phyloP scores from a whole-genome alignment of 1,140 invertebrate species.

The Orchestia grillus region DNA sequence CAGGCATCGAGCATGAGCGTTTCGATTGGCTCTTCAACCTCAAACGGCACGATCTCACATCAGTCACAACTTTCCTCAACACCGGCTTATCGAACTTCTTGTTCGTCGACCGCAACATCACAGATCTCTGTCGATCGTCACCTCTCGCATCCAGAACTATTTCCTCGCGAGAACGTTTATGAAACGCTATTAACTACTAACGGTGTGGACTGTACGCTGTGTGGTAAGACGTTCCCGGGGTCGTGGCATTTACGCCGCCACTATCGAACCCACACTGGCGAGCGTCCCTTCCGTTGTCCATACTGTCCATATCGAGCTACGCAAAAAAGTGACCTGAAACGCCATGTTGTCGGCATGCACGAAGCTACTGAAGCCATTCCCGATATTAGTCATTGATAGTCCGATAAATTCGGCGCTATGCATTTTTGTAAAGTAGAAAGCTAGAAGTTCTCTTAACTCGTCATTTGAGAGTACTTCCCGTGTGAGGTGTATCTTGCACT shows the following conservation, averaged over 20 bases:
- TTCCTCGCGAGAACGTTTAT: background rate
- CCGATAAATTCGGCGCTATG: background rate
- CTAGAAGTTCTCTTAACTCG: background rate
- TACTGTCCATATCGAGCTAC: constrained; percentile 77
- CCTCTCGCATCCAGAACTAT: background rate
- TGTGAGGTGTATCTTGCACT: too few relatives aligned
- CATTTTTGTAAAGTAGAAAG: background rate
- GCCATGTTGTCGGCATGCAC: constrained; percentile 58
- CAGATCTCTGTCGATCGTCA: background rate
- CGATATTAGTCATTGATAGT: background rate
- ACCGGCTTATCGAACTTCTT: background rate
- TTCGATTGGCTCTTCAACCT: background rate
- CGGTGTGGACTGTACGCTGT: constrained; percentile 64
- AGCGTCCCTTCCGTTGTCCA: constrained; percentile 72
- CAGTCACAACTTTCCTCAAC: background rate
- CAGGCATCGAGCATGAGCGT: constrained; percentile 15
- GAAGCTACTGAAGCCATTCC: background rate
- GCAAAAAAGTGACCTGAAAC: constrained; percentile 62
- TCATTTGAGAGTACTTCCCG: too few relatives aligned
- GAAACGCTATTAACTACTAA: background rate
- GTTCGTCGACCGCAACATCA: background rate
- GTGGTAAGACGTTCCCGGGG: constrained; percentile 68
- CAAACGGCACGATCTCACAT: background rate
- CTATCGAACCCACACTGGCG: constrained; percentile 68
- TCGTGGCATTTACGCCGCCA: constrained; percentile 69